phyloP scores from a whole-genome alignment of 2,113 vertebrate genomes.

The Hiodon alosoides region DNA sequence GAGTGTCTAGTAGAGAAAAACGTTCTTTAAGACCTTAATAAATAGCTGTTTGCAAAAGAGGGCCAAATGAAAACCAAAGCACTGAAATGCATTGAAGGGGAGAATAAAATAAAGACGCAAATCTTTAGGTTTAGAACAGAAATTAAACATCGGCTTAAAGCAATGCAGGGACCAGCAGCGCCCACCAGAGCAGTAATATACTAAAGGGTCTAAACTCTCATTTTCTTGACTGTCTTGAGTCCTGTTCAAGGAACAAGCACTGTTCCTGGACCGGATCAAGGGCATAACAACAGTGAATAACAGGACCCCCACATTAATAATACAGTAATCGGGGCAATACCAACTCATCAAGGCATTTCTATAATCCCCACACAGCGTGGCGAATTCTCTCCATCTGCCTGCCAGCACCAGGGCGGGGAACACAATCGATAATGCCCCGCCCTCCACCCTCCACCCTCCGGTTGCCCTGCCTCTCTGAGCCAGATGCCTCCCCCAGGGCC shows the following conservation, averaged over 20 bases:
- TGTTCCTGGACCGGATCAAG: constrained; percentile 56
- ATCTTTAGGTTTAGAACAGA: constrained; percentile 30
- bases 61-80: constrained; percentile 56
- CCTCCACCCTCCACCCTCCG: constrained; percentile 35
- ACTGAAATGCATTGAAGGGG: constrained; percentile 45
- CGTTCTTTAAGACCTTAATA: constrained; percentile 54
- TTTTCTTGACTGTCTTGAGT: constrained; percentile 32
- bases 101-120: constrained; percentile 45
- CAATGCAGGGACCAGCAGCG: constrained; percentile 78
- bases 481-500: constrained; percentile 68
- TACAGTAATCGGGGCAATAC: constrained; percentile 51
- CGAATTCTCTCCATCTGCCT: constrained; percentile 77
- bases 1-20: constrained; percentile 56
- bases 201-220: neutral
- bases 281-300: constrained; percentile 61
- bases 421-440: constrained; percentile 51
- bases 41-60: constrained; percentile 20
- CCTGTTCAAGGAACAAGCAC: constrained; percentile 45
- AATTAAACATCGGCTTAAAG: constrained; percentile 72
- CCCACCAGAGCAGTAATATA: constrained; percentile 33
- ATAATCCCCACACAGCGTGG: constrained; percentile 75
- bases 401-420: constrained; percentile 64
- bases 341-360: constrained; percentile 72
- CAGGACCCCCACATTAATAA: constrained; percentile 50
- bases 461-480: constrained; percentile 41